Evolutionary conservation across 1,140 invertebrate species (phyloP).

Genomic region (Lycorma delicatula): DNA sequence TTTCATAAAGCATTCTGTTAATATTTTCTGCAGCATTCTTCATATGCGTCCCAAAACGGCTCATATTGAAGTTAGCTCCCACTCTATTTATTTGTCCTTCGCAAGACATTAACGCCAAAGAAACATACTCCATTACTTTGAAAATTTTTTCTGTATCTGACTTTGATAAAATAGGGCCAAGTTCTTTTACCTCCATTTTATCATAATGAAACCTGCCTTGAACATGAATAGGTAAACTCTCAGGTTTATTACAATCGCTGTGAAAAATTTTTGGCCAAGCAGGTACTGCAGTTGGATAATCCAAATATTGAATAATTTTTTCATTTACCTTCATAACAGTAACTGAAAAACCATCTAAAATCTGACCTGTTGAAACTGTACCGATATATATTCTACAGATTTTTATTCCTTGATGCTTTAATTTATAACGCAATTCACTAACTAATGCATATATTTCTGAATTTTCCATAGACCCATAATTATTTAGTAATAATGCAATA

Average conservation of each 20-base stretch:
- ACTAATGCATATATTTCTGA: background rate
- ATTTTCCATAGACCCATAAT: background rate
- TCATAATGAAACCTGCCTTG: too few relatives aligned
- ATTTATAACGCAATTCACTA: background rate
- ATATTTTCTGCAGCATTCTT: background rate
- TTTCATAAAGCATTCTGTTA: background rate
- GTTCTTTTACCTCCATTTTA: background rate
- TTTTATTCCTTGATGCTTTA: background rate
- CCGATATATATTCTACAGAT: background rate
- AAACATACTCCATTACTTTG: background rate
- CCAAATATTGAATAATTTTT: background rate
- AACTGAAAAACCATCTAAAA: background rate
- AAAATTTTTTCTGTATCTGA: background rate
- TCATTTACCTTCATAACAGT: background rate
- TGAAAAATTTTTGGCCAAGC: background rate
- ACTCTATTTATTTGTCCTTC: conserved; percentile 1
- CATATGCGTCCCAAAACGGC: background rate
- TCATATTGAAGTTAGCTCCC: background rate
- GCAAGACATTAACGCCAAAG: background rate
- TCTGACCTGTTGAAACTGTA: background rate
- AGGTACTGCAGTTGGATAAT: background rate
- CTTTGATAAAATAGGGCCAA: background rate
- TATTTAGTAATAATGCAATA: background rate
- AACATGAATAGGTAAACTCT: background rate
- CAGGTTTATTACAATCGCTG: background rate